phyloP scores from a whole-genome alignment of 2,888 invertebrate genomes.

The Epinotia ramella region DNA sequence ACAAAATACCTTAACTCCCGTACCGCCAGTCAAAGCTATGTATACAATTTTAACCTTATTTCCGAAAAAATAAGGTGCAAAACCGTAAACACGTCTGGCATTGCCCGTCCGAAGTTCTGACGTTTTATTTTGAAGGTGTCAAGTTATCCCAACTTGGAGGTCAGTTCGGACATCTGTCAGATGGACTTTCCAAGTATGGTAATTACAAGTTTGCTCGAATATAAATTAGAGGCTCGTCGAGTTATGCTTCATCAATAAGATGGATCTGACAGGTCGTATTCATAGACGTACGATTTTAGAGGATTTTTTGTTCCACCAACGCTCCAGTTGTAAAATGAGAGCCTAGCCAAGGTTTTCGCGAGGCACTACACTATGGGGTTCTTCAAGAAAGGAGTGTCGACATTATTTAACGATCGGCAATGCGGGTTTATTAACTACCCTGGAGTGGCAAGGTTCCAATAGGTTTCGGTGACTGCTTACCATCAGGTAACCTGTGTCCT shows the following conservation, averaged over 20 bases:
- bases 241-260: background rate
- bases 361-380: too few species aligned
- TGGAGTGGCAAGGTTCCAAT: too few species aligned
- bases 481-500: too few species aligned
- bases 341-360: too few species aligned
- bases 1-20: background rate
- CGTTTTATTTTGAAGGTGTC: background rate
- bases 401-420: too few species aligned
- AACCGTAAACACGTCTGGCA: background rate
- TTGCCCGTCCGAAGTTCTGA: background rate
- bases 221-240: conserved; percentile 9
- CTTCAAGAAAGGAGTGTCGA: too few species aligned
- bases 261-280: background rate
- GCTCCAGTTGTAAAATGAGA: too few species aligned
- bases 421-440: too few species aligned
- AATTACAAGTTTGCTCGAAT: conserved; percentile 25
- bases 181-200: conserved; percentile 31
- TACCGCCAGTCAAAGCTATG: background rate
- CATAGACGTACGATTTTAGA: too few species aligned
- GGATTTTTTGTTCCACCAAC: too few species aligned
- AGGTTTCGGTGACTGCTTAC: too few species aligned
- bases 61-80: background rate
- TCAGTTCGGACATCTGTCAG: conserved; percentile 42
- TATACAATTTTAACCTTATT: background rate
- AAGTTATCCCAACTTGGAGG: conserved; percentile 30